phyloP scores from a whole-genome alignment of 2,113 vertebrate species.

The Ornithorhynchus anatinus region DNA sequence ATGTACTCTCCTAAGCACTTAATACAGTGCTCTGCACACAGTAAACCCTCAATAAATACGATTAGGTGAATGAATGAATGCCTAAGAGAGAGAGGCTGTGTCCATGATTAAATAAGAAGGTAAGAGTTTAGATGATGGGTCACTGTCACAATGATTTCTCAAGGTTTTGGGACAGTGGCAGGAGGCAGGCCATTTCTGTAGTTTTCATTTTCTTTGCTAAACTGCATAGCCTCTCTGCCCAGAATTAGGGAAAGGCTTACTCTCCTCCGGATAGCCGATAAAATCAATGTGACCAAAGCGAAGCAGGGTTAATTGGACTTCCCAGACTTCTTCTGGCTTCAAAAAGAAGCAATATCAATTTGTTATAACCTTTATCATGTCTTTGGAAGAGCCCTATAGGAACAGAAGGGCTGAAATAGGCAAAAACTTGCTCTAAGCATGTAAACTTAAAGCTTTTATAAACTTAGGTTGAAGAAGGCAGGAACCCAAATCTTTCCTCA shows the following conservation, averaged over 20 bases:
- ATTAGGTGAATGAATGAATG: too few relatives aligned
- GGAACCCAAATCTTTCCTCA: slow-evolving; percentile 46
- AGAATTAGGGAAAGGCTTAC: not conserved
- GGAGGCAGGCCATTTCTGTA: too few relatives aligned
- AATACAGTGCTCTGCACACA: too few relatives aligned
- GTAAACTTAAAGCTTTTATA: slow-evolving; percentile 30
- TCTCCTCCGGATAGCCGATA: not conserved
- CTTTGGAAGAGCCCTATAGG: not conserved
- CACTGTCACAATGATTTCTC: too few relatives aligned
- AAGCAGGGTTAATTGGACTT: not conserved
- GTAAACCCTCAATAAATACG: too few relatives aligned
- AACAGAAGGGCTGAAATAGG: not conserved
- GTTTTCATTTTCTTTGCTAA: too few relatives aligned
- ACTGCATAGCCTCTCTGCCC: not conserved
- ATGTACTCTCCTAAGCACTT: too few relatives aligned
- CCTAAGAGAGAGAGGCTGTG: too few relatives aligned
- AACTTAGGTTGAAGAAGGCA: slow-evolving; percentile 12
- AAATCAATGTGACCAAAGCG: slow-evolving; percentile 16
- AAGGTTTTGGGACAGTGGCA: too few relatives aligned
- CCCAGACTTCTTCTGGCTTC: not conserved
- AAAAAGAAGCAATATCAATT: not conserved
- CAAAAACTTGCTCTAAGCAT: slow-evolving; percentile 26
- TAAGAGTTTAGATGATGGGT: too few relatives aligned
- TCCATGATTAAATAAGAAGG: too few relatives aligned
- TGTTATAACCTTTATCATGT: slow-evolving; percentile 7